Base-by-base conservation (phyloP, 2,888 invertebrate species). In the Rhogogaster chlorosoma region DNA sequence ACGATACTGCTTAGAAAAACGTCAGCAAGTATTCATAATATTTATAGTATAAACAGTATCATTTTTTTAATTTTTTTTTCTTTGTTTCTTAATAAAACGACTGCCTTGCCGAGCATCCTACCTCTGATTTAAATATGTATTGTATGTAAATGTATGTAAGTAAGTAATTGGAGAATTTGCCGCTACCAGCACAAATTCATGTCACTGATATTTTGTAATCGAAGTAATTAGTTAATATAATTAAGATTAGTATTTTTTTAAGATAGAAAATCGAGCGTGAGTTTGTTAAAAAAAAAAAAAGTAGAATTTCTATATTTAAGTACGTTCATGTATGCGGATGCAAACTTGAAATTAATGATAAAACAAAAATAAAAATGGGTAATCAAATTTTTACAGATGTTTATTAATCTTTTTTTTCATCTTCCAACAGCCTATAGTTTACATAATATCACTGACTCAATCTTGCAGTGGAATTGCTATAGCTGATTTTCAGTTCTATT, bases 341-440 rank as follows among this genome's bases (percentile, higher is more conserved):
- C 85, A 64, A 73, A 64, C 83, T 86, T 87, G 78, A 85, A 84
- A 85, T 70, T 83, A 83, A 84, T 64, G 73, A 71, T 86, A 85
- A 78, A 85, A 82, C 70, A 45, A 75, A 83, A 82, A 42, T 26
- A 42, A 42, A 32, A 86, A 75, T 64, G 36, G 84, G 67, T 32
- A 22, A 57, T 78, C 53, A 49, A 70, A 84, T 75, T 86, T 85
- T 78, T 85, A 85, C 85, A 84, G 26, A 61, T 77, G 29, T 87
- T 86, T 82, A 86, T 86, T 85, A 38, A 77, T 71, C 29, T 49
- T 18, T 70, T 71, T 84, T 22, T 15, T 12, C 5, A 18, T 26
- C 38, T 36, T 80, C 45, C 78, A 57, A 26, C 49, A n/a, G 36
- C 36, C 36, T 29, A 67, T 29, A 36, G 32, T 18, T 70, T 70